A percentile compares a stretch with the other conserved stretches of the same genome.
Evolutionary conservation across 2,797 vertebrate species (phyloP).

Genomic region (Ptychobarbus kaznakovi): DNA sequence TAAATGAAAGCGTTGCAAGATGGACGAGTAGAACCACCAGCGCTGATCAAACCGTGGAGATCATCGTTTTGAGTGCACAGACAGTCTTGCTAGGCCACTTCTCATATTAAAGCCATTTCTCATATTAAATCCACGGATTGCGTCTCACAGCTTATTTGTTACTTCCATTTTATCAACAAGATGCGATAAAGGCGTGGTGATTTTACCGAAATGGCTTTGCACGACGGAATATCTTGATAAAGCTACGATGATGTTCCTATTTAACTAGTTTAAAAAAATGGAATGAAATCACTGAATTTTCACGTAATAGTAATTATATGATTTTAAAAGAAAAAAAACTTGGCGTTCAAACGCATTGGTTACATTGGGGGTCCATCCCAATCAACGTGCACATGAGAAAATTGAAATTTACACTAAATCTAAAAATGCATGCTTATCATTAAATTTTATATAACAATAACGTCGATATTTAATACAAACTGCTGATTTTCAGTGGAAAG

Average conservation of each 20-base stretch:
- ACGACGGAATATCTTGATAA: slow-evolving; percentile 55
- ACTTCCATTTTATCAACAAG: slow-evolving; percentile 61
- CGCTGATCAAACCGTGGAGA: slow-evolving; percentile 20
- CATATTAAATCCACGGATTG: background rate
- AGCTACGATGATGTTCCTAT: slow-evolving; percentile 33
- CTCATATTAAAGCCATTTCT: background rate
- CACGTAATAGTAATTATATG: background rate
- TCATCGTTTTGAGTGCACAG: slow-evolving; percentile 12
- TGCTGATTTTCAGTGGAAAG: background rate
- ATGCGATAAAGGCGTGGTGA: slow-evolving; percentile 84
- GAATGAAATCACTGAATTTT: background rate
- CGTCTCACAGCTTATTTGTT: background rate
- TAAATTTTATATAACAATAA: background rate
- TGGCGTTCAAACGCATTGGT: background rate
- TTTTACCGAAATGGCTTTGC: slow-evolving; percentile 77
- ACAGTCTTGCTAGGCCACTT: background rate
- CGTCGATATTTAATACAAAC: background rate
- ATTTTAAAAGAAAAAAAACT: background rate
- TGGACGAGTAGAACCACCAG: slow-evolving; percentile 49
- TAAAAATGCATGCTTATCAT: background rate
- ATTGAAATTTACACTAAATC: background rate
- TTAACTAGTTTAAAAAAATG: background rate
- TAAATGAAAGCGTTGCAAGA: slow-evolving; percentile 56
- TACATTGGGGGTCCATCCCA: background rate
- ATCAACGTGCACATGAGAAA: background rate